phyloP scores from a whole-genome alignment of 2,113 vertebrate species.

The Corythoichthys intestinalis region DNA sequence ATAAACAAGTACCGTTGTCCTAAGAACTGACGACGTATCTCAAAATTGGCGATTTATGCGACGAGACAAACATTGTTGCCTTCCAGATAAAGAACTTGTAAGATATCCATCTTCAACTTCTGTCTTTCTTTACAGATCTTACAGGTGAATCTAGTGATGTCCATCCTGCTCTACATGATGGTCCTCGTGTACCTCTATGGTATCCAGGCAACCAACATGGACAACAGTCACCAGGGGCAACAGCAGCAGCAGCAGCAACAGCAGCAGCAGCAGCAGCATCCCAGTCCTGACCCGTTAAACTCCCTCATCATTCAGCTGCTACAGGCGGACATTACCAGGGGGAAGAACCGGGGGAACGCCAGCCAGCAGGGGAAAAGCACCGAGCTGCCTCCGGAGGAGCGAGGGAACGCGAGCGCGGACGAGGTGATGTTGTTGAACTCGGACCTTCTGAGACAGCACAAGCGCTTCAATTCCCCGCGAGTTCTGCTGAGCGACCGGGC shows the following conservation, averaged over 20 bases:
- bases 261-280: conserved; percentile 71
- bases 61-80: background rate
- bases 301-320: conserved; percentile 94
- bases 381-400: conserved; percentile 35
- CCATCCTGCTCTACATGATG: conserved; percentile 98
- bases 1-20: too few species aligned
- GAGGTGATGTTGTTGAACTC: conserved; percentile 74
- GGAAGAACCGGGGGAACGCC: conserved; percentile 63
- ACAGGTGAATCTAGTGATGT: conserved; percentile 99
- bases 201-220: conserved; percentile 91
- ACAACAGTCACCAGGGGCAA: conserved; percentile 66
- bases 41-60: too few species aligned
- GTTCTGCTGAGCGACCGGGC: conserved; percentile 88
- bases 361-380: conserved; percentile 43
- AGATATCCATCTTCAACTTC: background rate
- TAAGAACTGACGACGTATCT: too few species aligned
- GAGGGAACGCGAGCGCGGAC: conserved; percentile 69
- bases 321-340: conserved; percentile 87
- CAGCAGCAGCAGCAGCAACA: conserved; percentile 56
- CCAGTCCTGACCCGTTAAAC: conserved; percentile 88
- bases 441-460: conserved; percentile 85
- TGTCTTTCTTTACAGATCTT: conserved; percentile 82
- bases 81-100: too few species aligned
- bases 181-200: conserved; percentile 96
- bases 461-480: conserved; percentile 86